A percentile compares a stretch with the other conserved stretches of the same genome.
Evolutionary conservation across 2,888 invertebrate species (phyloP).

Genomic region (Augiades crinisus): DNA sequence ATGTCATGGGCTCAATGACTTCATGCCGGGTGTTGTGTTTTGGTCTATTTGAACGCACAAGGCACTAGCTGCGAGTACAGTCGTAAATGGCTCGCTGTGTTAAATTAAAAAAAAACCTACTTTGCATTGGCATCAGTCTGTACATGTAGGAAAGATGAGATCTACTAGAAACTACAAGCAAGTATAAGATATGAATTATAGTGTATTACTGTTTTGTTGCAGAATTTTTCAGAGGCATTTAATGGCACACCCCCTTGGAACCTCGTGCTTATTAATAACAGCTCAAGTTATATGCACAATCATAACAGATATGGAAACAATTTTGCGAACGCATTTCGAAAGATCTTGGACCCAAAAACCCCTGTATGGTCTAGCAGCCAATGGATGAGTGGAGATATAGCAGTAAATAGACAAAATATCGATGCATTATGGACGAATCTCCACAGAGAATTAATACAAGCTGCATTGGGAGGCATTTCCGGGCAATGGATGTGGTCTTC

Average conservation of each 20-base stretch:
- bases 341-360: slow-evolving; percentile 37
- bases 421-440: slow-evolving; percentile 82
- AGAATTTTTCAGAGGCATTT: slow-evolving; percentile 68
- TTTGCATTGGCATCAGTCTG: too few relatives aligned
- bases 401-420: slow-evolving; percentile 74
- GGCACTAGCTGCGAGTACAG: too few relatives aligned
- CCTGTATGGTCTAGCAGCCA: slow-evolving; percentile 54
- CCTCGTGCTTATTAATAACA: slow-evolving; percentile 42
- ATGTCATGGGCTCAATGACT: too few relatives aligned
- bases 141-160: too few relatives aligned
- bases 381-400: slow-evolving; percentile 53
- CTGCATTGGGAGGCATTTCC: slow-evolving; percentile 73
- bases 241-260: slow-evolving; percentile 78
- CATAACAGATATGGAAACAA: slow-evolving; percentile 82
- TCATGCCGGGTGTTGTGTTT: too few relatives aligned
- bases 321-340: slow-evolving; percentile 52
- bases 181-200: too few relatives aligned
- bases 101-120: too few relatives aligned
- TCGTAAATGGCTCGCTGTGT: too few relatives aligned
- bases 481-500: slow-evolving; percentile 74
- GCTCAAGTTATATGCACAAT: slow-evolving; percentile 56
- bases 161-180: too few relatives aligned
- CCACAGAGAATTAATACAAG: slow-evolving; percentile 67
- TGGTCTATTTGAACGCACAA: too few relatives aligned
- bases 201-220: too few relatives aligned